Evolutionary conservation across 2,888 invertebrate species (phyloP), one percentile per base, ranked within the genome.

Genomic region (Piscicola geometra): DNA sequence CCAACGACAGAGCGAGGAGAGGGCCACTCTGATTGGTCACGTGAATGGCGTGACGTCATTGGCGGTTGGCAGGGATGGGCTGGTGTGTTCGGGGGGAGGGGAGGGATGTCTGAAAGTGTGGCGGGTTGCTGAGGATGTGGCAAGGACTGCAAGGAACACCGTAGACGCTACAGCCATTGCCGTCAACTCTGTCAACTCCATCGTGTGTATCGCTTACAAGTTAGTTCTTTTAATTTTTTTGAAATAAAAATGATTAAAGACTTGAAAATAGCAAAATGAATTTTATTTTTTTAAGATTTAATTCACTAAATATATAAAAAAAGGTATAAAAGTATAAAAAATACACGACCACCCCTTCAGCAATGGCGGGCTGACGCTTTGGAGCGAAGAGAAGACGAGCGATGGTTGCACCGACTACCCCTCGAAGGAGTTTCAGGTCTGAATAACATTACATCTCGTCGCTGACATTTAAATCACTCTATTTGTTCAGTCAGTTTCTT

Each of bases 11-110:
- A 82, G 83, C 32, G 81, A 82, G 78, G 81, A 82, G 71, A 76
- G 83, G 74, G 81, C 82, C n/a, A 81, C 80, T 78, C 76, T 84
- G 75, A 81, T 81, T 21, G 84, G 84, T 28, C 84, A 85, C 78
- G 81, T 82, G 33, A 82, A 83, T 77, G 79, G 81, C 64, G 83
- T 85, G 9, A 75, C 83, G 15, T 79, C 83, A 0, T 81, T 84
- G 72, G 82, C 81, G 2, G 77, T 80, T 9, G 80, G 81, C 70
- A 79, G 76, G 30, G 77, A 81, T 60, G 82, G 82, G 52, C 78
- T 79, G 33, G 76, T 85, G 60, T 81, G 81, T 76, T 81, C 82
- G n/a, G 80, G 81, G 60, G 81, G 83, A 32, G 78, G 81, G 67
- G 85, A 85, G 77, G 78, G 79, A 36, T 81, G 81, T 15, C 78